Conservation (phyloP, 2,888 invertebrate genomes). For the Cataglyphis altisquamis region DNA sequence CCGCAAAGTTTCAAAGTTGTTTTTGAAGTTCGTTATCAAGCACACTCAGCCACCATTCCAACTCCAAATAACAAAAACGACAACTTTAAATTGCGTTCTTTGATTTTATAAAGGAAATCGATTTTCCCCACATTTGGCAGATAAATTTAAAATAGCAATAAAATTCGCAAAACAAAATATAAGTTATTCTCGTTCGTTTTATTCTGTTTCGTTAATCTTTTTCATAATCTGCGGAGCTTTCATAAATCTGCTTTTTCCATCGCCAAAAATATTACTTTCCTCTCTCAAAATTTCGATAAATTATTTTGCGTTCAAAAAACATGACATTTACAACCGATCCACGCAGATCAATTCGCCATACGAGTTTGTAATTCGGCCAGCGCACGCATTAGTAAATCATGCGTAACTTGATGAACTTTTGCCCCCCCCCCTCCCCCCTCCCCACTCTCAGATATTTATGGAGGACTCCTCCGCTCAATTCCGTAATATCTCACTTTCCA, state of each 20-base stretch:
- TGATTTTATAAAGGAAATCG: not conserved
- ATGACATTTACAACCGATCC: not conserved
- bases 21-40: slow-evolving; percentile 18
- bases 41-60: slow-evolving; percentile 8
- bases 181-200: not conserved
- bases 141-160: not conserved
- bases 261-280: not conserved
- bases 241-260: not conserved
- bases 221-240: too few species aligned
- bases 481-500: slow-evolving; percentile 8
- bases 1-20: slow-evolving; percentile 16
- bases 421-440: not conserved
- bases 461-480: not conserved
- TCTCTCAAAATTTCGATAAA: not conserved
- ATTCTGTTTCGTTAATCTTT: not conserved
- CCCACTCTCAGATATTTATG: not conserved
- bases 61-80: slow-evolving; percentile 10
- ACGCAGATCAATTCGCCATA: not conserved
- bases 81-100: not conserved
- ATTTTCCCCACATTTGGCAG: not conserved
- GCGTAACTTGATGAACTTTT: slow-evolving; percentile 30
- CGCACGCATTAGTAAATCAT: not conserved
- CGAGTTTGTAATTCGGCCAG: not conserved
- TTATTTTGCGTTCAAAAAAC: not conserved
- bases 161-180: not conserved